Conservation (phyloP, 2,797 vertebrate genomes). For the Dendrocincla fuliginosa region DNA sequence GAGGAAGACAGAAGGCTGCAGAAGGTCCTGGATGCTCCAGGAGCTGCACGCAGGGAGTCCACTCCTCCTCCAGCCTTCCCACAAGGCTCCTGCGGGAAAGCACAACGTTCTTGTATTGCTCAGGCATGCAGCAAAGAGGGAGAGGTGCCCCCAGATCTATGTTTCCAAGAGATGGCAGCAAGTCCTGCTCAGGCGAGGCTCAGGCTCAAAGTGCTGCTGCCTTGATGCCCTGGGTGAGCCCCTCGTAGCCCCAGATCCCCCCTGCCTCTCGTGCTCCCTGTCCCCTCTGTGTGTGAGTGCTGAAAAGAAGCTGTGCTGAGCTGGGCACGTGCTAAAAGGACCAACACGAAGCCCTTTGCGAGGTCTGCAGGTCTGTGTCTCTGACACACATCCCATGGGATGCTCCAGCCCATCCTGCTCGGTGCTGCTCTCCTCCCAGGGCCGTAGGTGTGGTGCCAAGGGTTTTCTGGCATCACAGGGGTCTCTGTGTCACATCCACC, state of each 20-base stretch:
- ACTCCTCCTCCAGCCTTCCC: neutral
- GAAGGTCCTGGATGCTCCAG: neutral
- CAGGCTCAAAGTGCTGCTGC: neutral
- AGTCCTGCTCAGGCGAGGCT: neutral
- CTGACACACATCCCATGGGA: fast-evolving
- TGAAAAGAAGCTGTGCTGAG: neutral
- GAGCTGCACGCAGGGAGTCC: neutral
- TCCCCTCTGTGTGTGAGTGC: neutral
- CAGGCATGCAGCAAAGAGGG: neutral
- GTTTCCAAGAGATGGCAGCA: neutral
- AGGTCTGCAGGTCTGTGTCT: neutral
- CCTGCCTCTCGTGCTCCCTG: neutral
- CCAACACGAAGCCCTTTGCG: fast-evolving
- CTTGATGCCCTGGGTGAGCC: neutral
- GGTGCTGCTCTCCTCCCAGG: neutral
- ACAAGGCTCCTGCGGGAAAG: neutral
- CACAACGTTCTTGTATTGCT: fast-evolving
- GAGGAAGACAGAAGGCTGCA: neutral
- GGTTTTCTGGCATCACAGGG: fast-evolving
- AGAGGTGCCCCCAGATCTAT: neutral
- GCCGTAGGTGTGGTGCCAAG: neutral
- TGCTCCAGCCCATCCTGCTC: neutral
- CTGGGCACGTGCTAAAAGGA: neutral
- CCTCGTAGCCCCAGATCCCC: neutral
- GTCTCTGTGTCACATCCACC: fast-evolving